Evolutionary conservation across 2,113 vertebrate species (phyloP), one percentile per base, ranked within the genome.

Genomic region (Sardina pilchardus): DNA sequence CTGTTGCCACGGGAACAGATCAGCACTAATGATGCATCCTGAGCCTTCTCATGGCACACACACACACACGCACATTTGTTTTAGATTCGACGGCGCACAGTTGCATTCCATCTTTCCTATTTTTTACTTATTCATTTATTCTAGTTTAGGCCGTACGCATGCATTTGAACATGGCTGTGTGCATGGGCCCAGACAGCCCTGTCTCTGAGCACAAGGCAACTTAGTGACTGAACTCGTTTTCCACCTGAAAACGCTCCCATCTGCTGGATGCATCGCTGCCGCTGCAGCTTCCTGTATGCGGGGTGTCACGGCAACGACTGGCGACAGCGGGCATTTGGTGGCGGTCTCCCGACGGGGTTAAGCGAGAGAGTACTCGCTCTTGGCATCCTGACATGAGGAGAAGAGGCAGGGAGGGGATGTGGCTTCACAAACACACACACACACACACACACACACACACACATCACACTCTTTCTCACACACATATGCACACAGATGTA

Each of bases 361-460:
- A 84, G 81, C 0, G 9, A 75, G 82, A 39, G 42, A 16, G 43
- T 53, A 14, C 14, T 17, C 50, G 5, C 34, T 45, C 21, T 21
- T 36, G 6, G 44, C 63, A 19, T 6, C 43, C 30, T 85, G 81
- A 59, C 84, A 85, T 82, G 81, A 59, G 48, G 63, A 30, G 6
- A 30, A 21, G 21, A 63, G 59, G 24, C 63, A 71, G 63, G 7
- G 63, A 71, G n/a, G 6, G 26, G 59, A 10, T 6, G n/a, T 5
- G 30, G 82, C 17, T 19, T 26, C 36, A 56, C 30, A 83, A 34
- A 48, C 5, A 53, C 34, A 48, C 24, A 71, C 63, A 71, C 30
- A 34, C 63, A 71, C 24, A 34, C 63, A 71, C n/a, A 30, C 26
- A 71, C 63, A 34, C 63, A n/a, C n/a, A n/a, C n/a, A n/a, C n/a